Evolutionary conservation across 2,797 vertebrate species (phyloP), one percentile per base, ranked within the genome.

Genomic region (Pipistrellus pygmaeus): DNA sequence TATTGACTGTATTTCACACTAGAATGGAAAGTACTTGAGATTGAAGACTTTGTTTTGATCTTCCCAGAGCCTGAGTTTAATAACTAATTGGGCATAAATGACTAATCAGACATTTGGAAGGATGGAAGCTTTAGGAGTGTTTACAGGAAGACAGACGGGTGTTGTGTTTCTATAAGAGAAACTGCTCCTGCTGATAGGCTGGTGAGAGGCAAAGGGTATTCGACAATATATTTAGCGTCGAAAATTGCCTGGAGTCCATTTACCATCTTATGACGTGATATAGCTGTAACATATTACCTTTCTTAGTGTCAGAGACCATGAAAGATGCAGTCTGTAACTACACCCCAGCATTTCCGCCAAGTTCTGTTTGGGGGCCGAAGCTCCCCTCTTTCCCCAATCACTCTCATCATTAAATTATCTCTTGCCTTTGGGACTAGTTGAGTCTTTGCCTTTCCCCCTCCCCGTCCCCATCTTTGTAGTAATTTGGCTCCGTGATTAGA

Each of bases 1-100:
- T 92, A 55, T 84, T 83, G 46, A 78, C 51, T 91, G 44, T 21
- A 66, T 81, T 94, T 51, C 68, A 13, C 2, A 6, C n/a, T 69
- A 60, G 38, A 76, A 18, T 91, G 86, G 55, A 69, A 94, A 82
- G 15, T 53, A 44, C 91, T 80, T 91, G 84, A 95, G 62, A 30
- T 17, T 25, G 71, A 66, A 95, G 76, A 55, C 23, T 80, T 80
- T n/a, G 53, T 76, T 88, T 53, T 88, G 32, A 64, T 87, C 53
- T 85, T 94, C 46, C 75, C 51, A 69, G 86, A 91, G 48, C 38
- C 23, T 64, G 62, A 64, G 53, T 69, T 90, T 77, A 51, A 35
- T 73, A 87, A 87, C 66, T 53, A 32, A 35, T 48, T 1, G 0
- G 77, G 17, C 51, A 71, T 30, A 91, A 85, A 85, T 92, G 78